Percentiles rank a stretch among this genome's conserved stretches.
phyloP scores from a whole-genome alignment of 2,113 vertebrate genomes.

The Oostethus manadensis region DNA sequence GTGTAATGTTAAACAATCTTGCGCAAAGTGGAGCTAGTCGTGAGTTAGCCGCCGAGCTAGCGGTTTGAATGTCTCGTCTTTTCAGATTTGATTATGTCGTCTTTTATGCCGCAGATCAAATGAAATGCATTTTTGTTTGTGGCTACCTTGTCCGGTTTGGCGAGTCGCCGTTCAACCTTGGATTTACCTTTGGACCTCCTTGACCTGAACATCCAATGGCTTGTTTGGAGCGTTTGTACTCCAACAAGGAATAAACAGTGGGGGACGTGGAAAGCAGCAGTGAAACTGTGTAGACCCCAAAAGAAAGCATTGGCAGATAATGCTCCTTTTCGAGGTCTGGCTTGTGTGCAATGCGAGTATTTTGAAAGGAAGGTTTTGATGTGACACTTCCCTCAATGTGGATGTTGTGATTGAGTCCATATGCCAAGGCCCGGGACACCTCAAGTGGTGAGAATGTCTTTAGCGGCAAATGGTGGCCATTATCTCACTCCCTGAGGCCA shows the following conservation, averaged over 20 bases:
- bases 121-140: not conserved
- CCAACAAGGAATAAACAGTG: not conserved
- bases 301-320: conserved; percentile 28
- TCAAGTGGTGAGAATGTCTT: conserved; percentile 32
- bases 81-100: not conserved
- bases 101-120: not conserved
- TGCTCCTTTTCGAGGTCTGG: conserved; percentile 44
- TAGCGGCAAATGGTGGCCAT: conserved; percentile 64
- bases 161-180: not conserved
- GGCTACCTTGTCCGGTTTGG: not conserved
- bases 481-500: conserved; percentile 34
- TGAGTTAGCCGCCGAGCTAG: too few species aligned
- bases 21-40: too few species aligned
- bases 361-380: conserved; percentile 11
- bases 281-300: too few species aligned
- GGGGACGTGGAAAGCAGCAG: conserved; percentile 18
- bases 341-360: conserved; percentile 38
- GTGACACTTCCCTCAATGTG: conserved; percentile 9
- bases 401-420: conserved; percentile 29
- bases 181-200: not conserved
- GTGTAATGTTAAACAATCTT: too few species aligned
- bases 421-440: conserved; percentile 36
- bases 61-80: too few species aligned
- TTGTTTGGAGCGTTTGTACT: not conserved
- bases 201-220: conserved; percentile 8